Evolutionary conservation across 2,888 invertebrate species (phyloP), one percentile per base, ranked within the genome.

Genomic region (Sphaeridia pumilis): DNA sequence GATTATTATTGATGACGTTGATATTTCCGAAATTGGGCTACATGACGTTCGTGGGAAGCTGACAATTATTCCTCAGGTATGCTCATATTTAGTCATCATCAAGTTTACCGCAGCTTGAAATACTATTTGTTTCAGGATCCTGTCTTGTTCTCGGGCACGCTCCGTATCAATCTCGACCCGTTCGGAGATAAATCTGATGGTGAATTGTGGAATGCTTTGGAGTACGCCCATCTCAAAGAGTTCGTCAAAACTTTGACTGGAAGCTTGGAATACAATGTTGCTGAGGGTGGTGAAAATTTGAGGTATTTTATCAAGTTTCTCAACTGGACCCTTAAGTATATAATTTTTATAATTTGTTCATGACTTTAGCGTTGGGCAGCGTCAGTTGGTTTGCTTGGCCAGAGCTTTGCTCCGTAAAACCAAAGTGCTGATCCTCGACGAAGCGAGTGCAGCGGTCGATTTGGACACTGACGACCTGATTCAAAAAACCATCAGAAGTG

Each of bases 1-100:
- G 64, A 92, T 93, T 65, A 69, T 80, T 54, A 87, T 93, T 67
- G 92, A 92, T 72, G 84, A 80, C 46, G 73, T 86, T 45, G 85
- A 89, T 69, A 83, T 93, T 62, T 73, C 86, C 7, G 76, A 77
- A 44, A 74, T 93, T 65, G 92, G 92, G 20, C 77, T 93, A 43
- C 92, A 92, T 71, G 82, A 84, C 67, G 73, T 93, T 59, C 78
- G 92, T 54, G 82, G 85, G 7, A 78, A 83, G 60, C 76, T 90
- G 64, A 89, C 89, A 41, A 88, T 90, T 67, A 90, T 75, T 53
- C 74, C 75, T 12, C 74, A 52, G 41, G 51, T 51, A n/a, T 43
- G 22, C 2, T 26, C 22, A 41, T 7, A 26, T 22, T 24, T 24
- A 21, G 12, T 35, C 4, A 34, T 47, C 4, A n/a, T n/a, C n/a